phyloP scores from a whole-genome alignment of 2,113 vertebrate species.

The Eurystomus gularis region DNA sequence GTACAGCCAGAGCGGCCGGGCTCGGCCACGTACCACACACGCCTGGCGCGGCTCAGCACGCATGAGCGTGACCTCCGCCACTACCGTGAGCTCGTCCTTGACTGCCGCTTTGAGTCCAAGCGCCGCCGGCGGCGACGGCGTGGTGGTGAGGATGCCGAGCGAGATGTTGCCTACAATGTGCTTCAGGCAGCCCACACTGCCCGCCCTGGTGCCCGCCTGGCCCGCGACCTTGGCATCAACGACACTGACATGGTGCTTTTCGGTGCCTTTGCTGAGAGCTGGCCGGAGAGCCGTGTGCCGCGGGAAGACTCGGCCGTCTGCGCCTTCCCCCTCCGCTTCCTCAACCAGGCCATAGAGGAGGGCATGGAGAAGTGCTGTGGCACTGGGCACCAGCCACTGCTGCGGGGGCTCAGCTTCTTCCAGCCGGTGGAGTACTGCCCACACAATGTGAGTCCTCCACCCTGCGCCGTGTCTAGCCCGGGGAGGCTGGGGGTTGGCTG shows the following conservation, averaged over 20 bases:
- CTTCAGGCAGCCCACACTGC: constrained; percentile 87
- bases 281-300: constrained; percentile 12
- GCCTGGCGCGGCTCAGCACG: constrained; percentile 80
- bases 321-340: constrained; percentile 83
- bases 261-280: constrained; percentile 80
- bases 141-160: background rate
- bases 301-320: constrained; percentile 84
- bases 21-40: constrained; percentile 75
- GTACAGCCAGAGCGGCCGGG: constrained; percentile 81
- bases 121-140: constrained; percentile 72
- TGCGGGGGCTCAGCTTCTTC: constrained; percentile 86
- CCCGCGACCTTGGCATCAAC: constrained; percentile 78
- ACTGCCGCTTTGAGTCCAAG: constrained; percentile 88
- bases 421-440: constrained; percentile 86
- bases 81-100: constrained; percentile 88
- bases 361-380: constrained; percentile 86
- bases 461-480: rapidly evolving
- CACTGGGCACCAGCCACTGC: constrained; percentile 59
- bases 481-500: background rate
- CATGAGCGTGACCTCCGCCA: constrained; percentile 74
- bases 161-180: constrained; percentile 80
- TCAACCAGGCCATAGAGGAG: constrained; percentile 81
- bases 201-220: constrained; percentile 79
- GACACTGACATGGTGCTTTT: constrained; percentile 84
- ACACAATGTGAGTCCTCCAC: constrained; percentile 79